Base-by-base conservation (phyloP, 2,113 vertebrate species). In the Amazona guildingii region DNA sequence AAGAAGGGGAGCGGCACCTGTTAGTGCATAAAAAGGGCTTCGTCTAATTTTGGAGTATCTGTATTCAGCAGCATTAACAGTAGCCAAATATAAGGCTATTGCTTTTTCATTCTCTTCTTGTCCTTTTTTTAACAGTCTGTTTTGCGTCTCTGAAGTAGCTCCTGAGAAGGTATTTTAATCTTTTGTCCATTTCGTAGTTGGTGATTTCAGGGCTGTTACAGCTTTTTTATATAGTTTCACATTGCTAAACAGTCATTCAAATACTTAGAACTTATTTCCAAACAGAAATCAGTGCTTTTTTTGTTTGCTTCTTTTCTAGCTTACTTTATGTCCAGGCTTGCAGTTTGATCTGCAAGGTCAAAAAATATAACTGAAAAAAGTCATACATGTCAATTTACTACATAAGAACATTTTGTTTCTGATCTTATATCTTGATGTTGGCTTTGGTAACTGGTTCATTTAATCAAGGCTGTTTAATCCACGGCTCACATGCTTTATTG, bases 1-100 rank as follows among this genome's bases (percentile, higher is more conserved):
- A 90, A 52, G 73, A 37, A 88, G 68, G 69, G 66, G 61, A 94
- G 43, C 88, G 86, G 69, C 90, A 88, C 76, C 85, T 96, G 90
- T 96, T 94, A 59, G 44, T 61, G 66, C 11, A 14, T 33, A 66
- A 86, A 94, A 86, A 68, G 19, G 41, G 24, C 29, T 96, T 78
- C 19, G 20, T 92, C 73, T 92, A 46, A 78, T 94, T 96, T 84
- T 61, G 35, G 24, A 76, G 31, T 83, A 31, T 83, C 81, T 95
- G 37, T 82, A 84, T 95, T 80, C 51, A 79, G 73, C 51, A 29
- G 2, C 29, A 37, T 63, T 85, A 73, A 91, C 67, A 73, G 72
- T 46, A 86, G 37, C 57, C 80, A 88, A 76, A 67, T 51, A 13
- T 3, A 6, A 86, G 49, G 51, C 49, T 79, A n/a, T 39, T 49